phyloP scores from a whole-genome alignment of 1,140 invertebrate genomes.

The Bombus confusus region DNA sequence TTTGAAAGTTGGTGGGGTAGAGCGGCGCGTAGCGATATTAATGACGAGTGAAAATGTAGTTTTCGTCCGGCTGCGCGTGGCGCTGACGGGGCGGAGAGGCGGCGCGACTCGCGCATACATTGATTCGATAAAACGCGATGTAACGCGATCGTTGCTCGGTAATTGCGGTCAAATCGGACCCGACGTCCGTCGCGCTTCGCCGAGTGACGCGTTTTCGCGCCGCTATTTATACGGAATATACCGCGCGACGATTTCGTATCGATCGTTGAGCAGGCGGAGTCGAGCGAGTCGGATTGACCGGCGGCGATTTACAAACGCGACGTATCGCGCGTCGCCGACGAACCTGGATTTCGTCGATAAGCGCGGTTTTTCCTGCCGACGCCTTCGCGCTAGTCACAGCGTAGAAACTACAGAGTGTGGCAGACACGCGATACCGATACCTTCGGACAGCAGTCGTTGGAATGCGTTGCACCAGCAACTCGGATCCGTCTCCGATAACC shows the following conservation, averaged over 20 bases:
- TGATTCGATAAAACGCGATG: conserved; percentile 40
- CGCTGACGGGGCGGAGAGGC: rapidly evolving
- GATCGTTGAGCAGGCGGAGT: neutral
- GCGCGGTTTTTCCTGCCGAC: neutral
- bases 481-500: conserved; percentile 22
- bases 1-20: conserved; percentile 11
- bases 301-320: too few relatives aligned
- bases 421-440: conserved; percentile 43
- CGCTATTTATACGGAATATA: neutral
- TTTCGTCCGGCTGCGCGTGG: neutral
- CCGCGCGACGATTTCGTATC: neutral
- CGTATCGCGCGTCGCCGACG: neutral
- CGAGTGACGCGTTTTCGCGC: neutral
- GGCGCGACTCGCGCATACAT: conserved; percentile 17
- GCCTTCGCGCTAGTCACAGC: neutral
- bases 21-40: conserved; percentile 27
- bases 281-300: too few relatives aligned
- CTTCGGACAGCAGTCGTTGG: conserved; percentile 44
- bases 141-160: conserved; percentile 41
- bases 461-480: conserved; percentile 56
- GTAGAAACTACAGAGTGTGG: conserved; percentile 8
- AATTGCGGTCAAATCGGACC: conserved; percentile 25
- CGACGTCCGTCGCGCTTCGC: conserved; percentile 15
- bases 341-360: neutral
- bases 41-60: conserved; percentile 37